These are phyloP conservation scores for Syrista parreyssii DNA, from an alignment of 2,888 invertebrate genomes.

Conservation along the genomic window DNA sequence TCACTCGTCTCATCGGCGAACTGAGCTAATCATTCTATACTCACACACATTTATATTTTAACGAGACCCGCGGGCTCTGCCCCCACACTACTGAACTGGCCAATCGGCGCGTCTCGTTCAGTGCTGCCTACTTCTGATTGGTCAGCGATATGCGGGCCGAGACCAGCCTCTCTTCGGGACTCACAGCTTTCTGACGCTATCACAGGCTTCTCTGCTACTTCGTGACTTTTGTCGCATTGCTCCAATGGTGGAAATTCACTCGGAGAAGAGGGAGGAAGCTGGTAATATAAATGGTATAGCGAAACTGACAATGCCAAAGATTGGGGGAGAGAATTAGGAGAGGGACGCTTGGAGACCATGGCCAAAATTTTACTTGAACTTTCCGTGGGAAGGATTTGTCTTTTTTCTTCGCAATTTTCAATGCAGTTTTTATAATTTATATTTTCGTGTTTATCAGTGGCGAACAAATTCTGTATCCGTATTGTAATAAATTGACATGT, in stretches of 20 bases:
- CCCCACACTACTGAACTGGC: constrained; percentile 48
- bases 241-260: not conserved
- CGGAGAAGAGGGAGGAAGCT: not conserved
- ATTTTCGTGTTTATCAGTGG: not conserved
- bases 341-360: not conserved
- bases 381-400: not conserved
- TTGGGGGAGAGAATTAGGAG: not conserved
- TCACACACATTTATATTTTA: constrained; percentile 64
- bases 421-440: not conserved
- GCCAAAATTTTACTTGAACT: not conserved
- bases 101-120: constrained; percentile 46
- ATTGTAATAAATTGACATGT: not conserved
- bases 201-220: not conserved
- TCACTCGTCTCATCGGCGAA: constrained; percentile 51
- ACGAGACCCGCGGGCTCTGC: constrained; percentile 52
- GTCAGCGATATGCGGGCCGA: constrained; percentile 49
- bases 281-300: not conserved
- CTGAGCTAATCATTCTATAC: constrained; percentile 61
- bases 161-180: constrained; percentile 34
- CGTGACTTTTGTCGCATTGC: not conserved
- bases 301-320: not conserved
- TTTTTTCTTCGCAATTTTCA: not conserved
- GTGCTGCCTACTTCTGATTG: constrained; percentile 22
- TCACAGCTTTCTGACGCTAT: not conserved
- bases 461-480: not conserved